phyloP scores from a whole-genome alignment of 2,888 invertebrate species.

The Parnassius orleans region DNA sequence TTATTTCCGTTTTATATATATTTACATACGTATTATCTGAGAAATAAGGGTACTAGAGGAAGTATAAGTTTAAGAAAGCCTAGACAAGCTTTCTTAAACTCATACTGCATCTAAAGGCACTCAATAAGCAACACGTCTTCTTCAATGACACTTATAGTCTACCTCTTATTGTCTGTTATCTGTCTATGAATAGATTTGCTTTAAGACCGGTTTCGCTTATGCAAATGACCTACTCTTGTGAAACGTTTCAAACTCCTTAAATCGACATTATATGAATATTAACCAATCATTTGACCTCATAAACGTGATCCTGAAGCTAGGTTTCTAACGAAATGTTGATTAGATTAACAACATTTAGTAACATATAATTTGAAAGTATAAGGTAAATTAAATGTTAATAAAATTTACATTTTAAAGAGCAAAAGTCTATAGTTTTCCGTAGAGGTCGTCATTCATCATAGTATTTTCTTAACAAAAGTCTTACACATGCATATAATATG shows the following conservation, averaged over 20 bases:
- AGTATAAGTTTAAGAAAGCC: too few species aligned
- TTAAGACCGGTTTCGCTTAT: constrained; percentile 38
- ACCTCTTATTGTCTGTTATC: constrained; percentile 41
- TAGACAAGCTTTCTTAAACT: too few species aligned
- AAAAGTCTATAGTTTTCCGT: background rate
- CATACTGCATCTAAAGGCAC: too few species aligned
- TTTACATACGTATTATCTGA: too few species aligned
- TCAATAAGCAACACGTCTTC: too few species aligned
- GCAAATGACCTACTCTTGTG: constrained; percentile 30
- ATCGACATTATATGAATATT: constrained; percentile 21
- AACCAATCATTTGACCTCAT: constrained; percentile 22
- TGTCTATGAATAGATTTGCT: constrained; percentile 39
- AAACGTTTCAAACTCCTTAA: constrained; percentile 28
- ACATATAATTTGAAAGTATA: constrained; percentile 1
- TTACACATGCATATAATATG: too few species aligned
- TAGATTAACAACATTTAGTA: constrained; percentile 27
- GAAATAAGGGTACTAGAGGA: too few species aligned
- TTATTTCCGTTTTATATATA: too few species aligned
- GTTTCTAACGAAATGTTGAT: constrained; percentile 12
- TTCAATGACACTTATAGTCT: constrained; percentile 13
- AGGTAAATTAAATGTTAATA: constrained; percentile 1
- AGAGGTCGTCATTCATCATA: too few species aligned
- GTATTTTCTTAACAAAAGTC: too few species aligned
- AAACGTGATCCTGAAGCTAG: constrained; percentile 20
- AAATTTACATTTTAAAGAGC: background rate